A percentile compares a stretch with the other conserved stretches of the same genome.
Evolutionary conservation across 1,140 invertebrate genomes (phyloP).

Genomic region (Papilio polyxenes): DNA sequence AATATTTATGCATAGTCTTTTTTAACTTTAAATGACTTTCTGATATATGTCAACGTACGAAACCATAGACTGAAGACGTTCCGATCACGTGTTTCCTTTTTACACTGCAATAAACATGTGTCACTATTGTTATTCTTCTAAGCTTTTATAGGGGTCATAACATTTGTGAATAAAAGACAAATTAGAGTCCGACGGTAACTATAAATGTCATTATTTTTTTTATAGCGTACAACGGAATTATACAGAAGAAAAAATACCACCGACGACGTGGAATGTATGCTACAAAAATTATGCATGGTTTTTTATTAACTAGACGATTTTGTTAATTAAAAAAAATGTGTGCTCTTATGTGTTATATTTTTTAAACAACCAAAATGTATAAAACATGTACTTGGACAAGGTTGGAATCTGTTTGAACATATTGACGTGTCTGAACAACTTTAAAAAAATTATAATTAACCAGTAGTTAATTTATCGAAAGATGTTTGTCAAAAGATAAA

Average conservation of each 20-base stretch:
- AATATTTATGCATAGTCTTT: no score
- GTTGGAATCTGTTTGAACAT: no score
- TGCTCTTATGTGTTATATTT: no score
- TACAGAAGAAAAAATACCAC: conserved; percentile 15
- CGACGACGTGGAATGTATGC: not conserved
- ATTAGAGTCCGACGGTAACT: conserved; percentile 24
- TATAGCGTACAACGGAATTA: conserved; percentile 25
- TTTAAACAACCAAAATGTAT: no score
- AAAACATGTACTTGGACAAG: no score
- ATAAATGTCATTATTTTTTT: conserved; percentile 42
- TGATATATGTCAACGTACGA: not conserved
- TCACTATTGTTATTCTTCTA: conserved; percentile 40
- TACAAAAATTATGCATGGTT: not conserved
- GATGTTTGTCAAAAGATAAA: no score
- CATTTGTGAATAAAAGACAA: conserved; percentile 40
- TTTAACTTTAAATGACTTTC: no score
- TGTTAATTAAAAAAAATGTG: no score
- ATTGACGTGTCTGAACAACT: no score
- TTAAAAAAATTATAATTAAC: no score
- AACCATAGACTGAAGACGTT: conserved; percentile 1
- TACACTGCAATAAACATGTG: conserved; percentile 52
- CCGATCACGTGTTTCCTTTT: conserved; percentile 47
- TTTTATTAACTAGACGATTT: not conserved
- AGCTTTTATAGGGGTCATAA: conserved; percentile 39
- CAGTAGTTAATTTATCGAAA: no score